A percentile compares a stretch with the other conserved stretches of the same genome.
These are phyloP conservation scores for Selene dorsalis DNA, from an alignment of 2,797 vertebrate species.

Conservation along the genomic window DNA sequence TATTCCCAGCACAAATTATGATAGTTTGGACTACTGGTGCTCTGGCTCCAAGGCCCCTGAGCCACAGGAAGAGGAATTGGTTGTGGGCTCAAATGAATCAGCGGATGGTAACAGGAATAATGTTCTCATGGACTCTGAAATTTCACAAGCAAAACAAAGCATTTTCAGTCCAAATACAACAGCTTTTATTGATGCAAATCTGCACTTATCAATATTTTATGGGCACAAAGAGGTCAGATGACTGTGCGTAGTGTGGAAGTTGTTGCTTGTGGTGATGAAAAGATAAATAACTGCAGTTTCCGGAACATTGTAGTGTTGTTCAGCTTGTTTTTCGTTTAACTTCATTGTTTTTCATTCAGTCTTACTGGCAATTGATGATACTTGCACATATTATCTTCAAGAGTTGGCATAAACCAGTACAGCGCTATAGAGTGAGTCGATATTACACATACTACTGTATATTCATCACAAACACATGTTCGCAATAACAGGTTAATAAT, in stretches of 20 bases:
- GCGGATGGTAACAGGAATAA: slow-evolving; percentile 46
- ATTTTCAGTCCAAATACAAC: slow-evolving; percentile 12
- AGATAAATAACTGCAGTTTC: neutral
- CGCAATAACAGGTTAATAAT: neutral
- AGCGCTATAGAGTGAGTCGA: neutral
- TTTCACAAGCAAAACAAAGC: slow-evolving; percentile 21
- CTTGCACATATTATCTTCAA: neutral
- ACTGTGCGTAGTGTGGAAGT: neutral
- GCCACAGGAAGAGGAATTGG: slow-evolving; percentile 64
- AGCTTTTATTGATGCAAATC: slow-evolving; percentile 10
- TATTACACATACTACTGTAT: neutral
- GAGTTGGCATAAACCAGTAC: neutral
- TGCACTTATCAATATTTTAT: slow-evolving; percentile 4
- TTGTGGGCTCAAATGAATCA: slow-evolving; percentile 59
- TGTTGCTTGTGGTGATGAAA: neutral
- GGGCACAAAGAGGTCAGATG: slow-evolving; percentile 7
- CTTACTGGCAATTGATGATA: neutral
- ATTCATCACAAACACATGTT: neutral
- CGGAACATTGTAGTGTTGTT: neutral
- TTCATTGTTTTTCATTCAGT: neutral
- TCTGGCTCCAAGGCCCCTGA: slow-evolving; percentile 67
- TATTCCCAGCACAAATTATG: slow-evolving; percentile 74
- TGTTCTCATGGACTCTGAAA: slow-evolving; percentile 42
- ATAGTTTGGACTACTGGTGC: slow-evolving; percentile 76
- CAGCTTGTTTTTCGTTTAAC: slow-evolving; percentile 3